A percentile compares a stretch with the other conserved stretches of the same genome.
phyloP scores from a whole-genome alignment of 2,888 invertebrate species.

The Patella ulyssiponensis region DNA sequence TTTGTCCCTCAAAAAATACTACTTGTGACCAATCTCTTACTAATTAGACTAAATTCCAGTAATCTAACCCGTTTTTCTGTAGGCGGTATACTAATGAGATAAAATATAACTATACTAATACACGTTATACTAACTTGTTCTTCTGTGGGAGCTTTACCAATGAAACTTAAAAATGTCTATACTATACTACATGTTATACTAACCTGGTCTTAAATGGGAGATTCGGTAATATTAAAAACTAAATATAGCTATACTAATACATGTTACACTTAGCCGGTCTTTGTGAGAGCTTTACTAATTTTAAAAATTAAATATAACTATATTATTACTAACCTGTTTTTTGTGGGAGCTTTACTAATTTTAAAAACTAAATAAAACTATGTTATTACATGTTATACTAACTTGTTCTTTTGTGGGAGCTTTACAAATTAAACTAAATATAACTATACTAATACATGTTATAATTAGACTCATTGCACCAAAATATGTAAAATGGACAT shows the following conservation, averaged over 20 bases:
- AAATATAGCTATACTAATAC: constrained; percentile 53
- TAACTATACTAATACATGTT: constrained; percentile 53
- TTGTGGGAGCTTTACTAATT: constrained; percentile 43
- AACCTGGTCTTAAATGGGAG: constrained; percentile 50
- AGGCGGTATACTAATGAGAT: no score
- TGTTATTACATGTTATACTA: background rate
- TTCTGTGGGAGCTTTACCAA: no score
- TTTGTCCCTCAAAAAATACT: no score
- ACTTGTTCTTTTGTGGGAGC: constrained; percentile 50
- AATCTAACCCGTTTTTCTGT: no score
- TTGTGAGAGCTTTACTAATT: constrained; percentile 43
- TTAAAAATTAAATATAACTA: constrained; percentile 58
- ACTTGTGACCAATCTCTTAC: no score
- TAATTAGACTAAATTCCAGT: no score
- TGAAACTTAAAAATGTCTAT: no score
- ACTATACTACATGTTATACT: constrained; percentile 7
- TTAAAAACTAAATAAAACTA: no score
- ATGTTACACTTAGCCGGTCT: constrained; percentile 49
- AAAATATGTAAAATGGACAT: constrained; percentile 67
- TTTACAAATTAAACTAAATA: constrained; percentile 54
- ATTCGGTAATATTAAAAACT: no score
- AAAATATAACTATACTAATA: no score
- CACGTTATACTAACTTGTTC: no score
- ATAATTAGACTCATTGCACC: constrained; percentile 56
- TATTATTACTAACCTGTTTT: constrained; percentile 53